phyloP scores from a whole-genome alignment of 2,888 invertebrate species.

The Mayetiola destructor region DNA sequence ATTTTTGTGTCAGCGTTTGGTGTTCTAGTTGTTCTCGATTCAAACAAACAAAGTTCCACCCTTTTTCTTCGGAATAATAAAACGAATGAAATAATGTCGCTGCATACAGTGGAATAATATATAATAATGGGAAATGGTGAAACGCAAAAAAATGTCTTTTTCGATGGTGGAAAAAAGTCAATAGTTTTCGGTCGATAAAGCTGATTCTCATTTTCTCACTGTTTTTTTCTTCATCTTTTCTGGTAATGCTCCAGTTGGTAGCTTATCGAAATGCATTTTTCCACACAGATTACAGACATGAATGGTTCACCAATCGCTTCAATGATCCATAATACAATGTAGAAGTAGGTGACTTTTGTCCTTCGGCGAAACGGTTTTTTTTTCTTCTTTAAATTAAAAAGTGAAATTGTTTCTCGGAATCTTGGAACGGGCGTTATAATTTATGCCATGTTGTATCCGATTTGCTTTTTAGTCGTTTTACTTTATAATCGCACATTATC shows the following conservation, averaged over 20 bases:
- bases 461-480: too few species aligned
- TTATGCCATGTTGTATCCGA: not conserved
- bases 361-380: too few species aligned
- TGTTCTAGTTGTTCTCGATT: not conserved
- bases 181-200: constrained; percentile 12
- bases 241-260: not conserved
- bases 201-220: not conserved
- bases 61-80: too few species aligned
- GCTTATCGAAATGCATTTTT: not conserved
- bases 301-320: not conserved
- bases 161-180: not conserved
- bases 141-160: not conserved
- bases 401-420: not conserved
- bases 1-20: not conserved
- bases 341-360: not conserved
- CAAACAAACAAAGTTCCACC: too few species aligned
- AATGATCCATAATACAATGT: not conserved
- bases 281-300: not conserved
- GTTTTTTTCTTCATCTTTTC: not conserved
- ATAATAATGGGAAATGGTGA: not conserved
- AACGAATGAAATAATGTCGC: too few species aligned
- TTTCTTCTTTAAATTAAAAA: not conserved
- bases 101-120: constrained; percentile 1
- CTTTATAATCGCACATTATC: constrained; percentile 9
- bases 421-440: not conserved